Conservation (phyloP, 1,140 invertebrate genomes). For the Halictus rubicundus region DNA sequence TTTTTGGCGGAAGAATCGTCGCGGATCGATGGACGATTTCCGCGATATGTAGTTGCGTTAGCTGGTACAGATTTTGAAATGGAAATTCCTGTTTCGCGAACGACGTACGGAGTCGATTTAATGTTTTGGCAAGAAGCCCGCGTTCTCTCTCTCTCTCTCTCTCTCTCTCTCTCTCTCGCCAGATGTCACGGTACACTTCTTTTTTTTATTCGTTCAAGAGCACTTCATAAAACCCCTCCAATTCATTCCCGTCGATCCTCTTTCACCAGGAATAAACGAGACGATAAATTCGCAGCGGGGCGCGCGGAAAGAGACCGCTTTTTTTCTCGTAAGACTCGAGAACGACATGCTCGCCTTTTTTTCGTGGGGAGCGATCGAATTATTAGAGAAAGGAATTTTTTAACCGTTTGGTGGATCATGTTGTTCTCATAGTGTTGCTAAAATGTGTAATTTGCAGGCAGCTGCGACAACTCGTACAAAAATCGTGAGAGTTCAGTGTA, state of each 20-base stretch:
- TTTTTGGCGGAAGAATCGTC: background rate
- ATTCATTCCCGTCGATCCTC: constrained; percentile 29
- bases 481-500: too few species aligned
- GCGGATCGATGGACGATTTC: background rate
- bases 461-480: too few species aligned
- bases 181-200: constrained; percentile 33
- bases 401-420: too few species aligned
- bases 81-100: constrained; percentile 40
- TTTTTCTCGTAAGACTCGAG: background rate
- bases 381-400: too few species aligned
- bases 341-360: too few species aligned
- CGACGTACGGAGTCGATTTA: constrained; percentile 37
- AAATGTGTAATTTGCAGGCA: too few species aligned
- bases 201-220: constrained; percentile 26
- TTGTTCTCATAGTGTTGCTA: too few species aligned
- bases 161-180: constrained; percentile 9
- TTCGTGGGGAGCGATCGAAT: too few species aligned
- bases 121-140: constrained; percentile 38
- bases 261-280: constrained; percentile 6
- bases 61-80: background rate
- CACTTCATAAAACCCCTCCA: constrained; percentile 33
- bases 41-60: background rate
- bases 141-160: background rate
- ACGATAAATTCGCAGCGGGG: constrained; percentile 6
- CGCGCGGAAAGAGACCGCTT: background rate